Conservation (phyloP, 2,113 vertebrate species). For the Saccopteryx leptura region DNA sequence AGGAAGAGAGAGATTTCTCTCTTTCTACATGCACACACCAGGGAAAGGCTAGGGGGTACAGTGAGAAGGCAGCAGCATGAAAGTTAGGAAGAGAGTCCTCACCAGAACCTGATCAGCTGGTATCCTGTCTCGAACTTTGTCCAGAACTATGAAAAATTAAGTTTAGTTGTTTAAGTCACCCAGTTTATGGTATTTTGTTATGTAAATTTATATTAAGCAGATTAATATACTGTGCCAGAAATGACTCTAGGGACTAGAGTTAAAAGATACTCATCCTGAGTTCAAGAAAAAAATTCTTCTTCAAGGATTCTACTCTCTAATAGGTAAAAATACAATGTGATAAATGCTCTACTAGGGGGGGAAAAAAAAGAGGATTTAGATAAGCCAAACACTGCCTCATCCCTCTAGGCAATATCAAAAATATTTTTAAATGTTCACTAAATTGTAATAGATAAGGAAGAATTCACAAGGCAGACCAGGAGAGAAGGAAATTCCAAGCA, state of each 20-base stretch:
- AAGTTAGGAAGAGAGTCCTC: background rate
- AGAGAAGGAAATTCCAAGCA: conserved; percentile 66
- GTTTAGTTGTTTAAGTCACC: conserved; percentile 28
- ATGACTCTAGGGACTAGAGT: background rate
- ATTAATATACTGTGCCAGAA: background rate
- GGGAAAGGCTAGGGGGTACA: background rate
- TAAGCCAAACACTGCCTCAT: conserved; percentile 5
- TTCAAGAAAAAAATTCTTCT: background rate
- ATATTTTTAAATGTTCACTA: conserved; percentile 45
- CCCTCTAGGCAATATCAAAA: conserved; percentile 9
- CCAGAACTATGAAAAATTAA: background rate
- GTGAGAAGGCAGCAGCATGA: background rate
- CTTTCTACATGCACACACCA: background rate
- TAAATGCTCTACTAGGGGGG: background rate
- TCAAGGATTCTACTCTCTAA: conserved; percentile 19
- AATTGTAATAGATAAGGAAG: conserved; percentile 45
- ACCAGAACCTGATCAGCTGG: background rate
- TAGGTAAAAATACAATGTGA: background rate
- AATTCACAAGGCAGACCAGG: conserved; percentile 7
- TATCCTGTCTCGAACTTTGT: background rate
- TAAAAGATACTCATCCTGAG: background rate
- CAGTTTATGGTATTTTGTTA: background rate
- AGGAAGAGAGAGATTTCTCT: background rate
- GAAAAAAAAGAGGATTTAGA: background rate
- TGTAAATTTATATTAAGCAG: background rate